These are phyloP conservation scores for Lithophane ornitopus DNA, from an alignment of 2,888 invertebrate species.

Conservation along the genomic window DNA sequence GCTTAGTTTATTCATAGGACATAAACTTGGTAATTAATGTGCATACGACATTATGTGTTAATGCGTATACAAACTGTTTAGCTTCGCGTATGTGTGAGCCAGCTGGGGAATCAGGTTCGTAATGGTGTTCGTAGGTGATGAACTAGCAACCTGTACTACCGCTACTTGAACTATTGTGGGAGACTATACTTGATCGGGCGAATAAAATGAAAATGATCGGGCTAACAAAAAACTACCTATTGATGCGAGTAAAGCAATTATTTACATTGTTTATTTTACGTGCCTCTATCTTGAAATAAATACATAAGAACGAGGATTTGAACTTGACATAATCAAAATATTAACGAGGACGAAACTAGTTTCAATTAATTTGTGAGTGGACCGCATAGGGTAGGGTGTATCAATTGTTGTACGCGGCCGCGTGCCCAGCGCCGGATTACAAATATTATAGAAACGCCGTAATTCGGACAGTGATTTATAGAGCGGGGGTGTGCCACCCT, in stretches of 20 bases:
- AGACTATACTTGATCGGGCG: constrained; percentile 43
- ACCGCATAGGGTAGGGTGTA: constrained; percentile 75
- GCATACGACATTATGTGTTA: constrained; percentile 31
- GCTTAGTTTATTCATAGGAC: constrained; percentile 38
- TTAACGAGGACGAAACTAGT: constrained; percentile 78
- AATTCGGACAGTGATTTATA: constrained; percentile 91
- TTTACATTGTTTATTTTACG: constrained; percentile 3
- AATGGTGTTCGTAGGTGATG: constrained; percentile 64
- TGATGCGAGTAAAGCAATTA: background rate
- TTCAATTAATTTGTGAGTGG: constrained; percentile 81
- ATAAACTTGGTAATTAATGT: constrained; percentile 35
- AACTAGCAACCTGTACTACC: constrained; percentile 68
- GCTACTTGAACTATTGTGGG: constrained; percentile 68
- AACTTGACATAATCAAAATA: constrained; percentile 69
- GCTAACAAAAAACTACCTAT: constrained; percentile 20
- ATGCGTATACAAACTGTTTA: constrained; percentile 46
- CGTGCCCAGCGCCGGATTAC: constrained; percentile 82
- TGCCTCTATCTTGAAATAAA: background rate
- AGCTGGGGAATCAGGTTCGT: constrained; percentile 62
- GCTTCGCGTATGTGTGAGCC: constrained; percentile 40
- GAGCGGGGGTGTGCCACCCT: constrained; percentile 89
- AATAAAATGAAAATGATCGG: constrained; percentile 51
- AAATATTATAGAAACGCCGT: constrained; percentile 88
- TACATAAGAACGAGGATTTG: constrained; percentile 23
- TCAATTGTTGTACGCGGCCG: constrained; percentile 80